A percentile compares a stretch with the other conserved stretches of the same genome.
These are phyloP conservation scores for Salvelinus fontinalis DNA, from an alignment of 2,113 vertebrate species.

Conservation along the genomic window DNA sequence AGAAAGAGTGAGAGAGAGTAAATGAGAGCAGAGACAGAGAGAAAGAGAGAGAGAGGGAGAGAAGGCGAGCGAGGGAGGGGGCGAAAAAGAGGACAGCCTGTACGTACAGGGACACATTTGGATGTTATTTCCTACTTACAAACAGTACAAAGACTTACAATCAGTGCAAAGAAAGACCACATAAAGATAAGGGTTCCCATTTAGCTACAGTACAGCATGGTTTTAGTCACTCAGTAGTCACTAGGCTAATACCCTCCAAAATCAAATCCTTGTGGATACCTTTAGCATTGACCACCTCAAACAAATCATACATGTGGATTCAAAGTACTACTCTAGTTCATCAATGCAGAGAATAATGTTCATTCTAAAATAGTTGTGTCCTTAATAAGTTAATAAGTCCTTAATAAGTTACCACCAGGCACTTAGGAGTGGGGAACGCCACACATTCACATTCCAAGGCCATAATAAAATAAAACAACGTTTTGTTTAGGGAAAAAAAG, in stretches of 20 bases:
- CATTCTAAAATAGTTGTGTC: neutral
- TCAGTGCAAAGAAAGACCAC: neutral
- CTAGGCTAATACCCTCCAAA: neutral
- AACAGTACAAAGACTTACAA: neutral
- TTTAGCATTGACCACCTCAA: neutral
- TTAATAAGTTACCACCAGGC: neutral
- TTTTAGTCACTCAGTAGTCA: too few relatives aligned
- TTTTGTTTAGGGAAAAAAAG: neutral
- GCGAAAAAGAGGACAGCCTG: neutral
- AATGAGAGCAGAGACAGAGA: too few relatives aligned
- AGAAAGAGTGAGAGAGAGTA: too few relatives aligned
- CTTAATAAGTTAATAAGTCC: neutral
- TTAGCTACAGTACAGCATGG: neutral
- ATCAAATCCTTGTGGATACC: neutral
- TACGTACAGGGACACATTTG: neutral
- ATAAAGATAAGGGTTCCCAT: neutral
- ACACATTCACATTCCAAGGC: neutral
- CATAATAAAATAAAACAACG: neutral
- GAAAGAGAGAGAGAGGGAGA: too few relatives aligned
- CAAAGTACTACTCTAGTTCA: too few relatives aligned
- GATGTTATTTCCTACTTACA: neutral
- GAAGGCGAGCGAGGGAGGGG: too few relatives aligned
- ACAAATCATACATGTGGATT: neutral
- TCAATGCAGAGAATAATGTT: too few relatives aligned
- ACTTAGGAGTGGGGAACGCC: neutral